phyloP scores from a whole-genome alignment of 2,113 vertebrate genomes.

The Elachura formosa region DNA sequence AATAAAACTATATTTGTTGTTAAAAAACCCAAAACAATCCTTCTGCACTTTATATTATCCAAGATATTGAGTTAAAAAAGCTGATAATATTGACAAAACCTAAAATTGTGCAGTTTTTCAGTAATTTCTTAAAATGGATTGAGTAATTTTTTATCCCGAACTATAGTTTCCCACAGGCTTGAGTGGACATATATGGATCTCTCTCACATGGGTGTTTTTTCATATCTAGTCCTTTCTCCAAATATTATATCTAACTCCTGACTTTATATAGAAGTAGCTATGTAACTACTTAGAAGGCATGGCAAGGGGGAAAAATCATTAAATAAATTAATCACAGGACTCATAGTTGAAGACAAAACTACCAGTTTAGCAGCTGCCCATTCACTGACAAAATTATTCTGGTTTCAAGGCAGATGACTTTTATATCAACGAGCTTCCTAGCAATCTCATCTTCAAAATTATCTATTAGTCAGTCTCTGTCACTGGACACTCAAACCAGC shows the following conservation, averaged over 20 bases:
- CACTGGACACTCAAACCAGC: not conserved
- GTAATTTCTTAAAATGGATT: not conserved
- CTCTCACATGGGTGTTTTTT: not conserved
- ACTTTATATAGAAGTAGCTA: not conserved
- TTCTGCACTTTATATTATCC: not conserved
- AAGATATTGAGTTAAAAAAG: not conserved
- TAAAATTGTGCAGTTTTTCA: not conserved
- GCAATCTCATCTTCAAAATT: not conserved
- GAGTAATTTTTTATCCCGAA: not conserved
- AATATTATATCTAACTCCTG: not conserved
- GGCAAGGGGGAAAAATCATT: not conserved
- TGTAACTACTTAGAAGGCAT: not conserved
- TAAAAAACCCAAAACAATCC: rapidly evolving
- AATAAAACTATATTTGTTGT: not conserved
- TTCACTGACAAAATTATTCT: not conserved
- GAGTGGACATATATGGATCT: not conserved
- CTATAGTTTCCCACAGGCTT: not conserved
- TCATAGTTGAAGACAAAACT: not conserved
- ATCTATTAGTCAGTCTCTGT: not conserved
- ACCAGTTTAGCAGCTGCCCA: not conserved
- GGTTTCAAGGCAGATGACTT: not conserved
- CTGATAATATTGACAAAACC: not conserved
- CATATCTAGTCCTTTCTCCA: not conserved
- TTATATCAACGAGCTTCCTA: not conserved
- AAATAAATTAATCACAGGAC: not conserved